phyloP scores from a whole-genome alignment of 2,888 invertebrate species.

The Drosophila yooni region DNA sequence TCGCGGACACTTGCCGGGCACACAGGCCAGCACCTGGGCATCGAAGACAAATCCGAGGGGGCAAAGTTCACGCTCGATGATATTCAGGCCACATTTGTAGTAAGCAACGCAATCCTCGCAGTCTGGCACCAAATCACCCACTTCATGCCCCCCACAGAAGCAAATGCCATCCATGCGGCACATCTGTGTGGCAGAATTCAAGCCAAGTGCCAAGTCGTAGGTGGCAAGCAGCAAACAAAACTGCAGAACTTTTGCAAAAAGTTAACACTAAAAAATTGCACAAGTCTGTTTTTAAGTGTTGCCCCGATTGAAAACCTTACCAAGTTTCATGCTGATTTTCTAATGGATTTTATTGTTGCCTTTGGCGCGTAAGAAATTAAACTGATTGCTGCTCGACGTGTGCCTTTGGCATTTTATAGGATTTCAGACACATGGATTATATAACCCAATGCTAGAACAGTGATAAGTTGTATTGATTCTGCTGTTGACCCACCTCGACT shows the following conservation, averaged over 20 bases:
- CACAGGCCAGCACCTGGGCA: slow-evolving; percentile 25
- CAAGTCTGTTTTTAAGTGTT: neutral
- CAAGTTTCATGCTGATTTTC: slow-evolving; percentile 52
- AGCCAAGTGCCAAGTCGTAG: neutral
- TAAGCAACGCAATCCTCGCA: slow-evolving; percentile 63
- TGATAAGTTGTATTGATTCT: slow-evolving; percentile 42
- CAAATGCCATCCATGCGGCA: slow-evolving; percentile 40
- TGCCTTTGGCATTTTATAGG: slow-evolving; percentile 39
- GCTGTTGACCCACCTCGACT: slow-evolving; percentile 56
- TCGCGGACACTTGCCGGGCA: slow-evolving; percentile 58
- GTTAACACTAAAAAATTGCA: neutral
- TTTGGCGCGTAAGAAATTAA: slow-evolving; percentile 11
- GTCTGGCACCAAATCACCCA: slow-evolving; percentile 49
- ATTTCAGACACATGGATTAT: slow-evolving; percentile 15
- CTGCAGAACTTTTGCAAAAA: slow-evolving; percentile 23
- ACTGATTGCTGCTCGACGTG: slow-evolving; percentile 21
- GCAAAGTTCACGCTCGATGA: slow-evolving; percentile 27
- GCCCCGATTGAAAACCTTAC: slow-evolving; percentile 39
- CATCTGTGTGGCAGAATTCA: neutral
- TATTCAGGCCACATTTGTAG: slow-evolving; percentile 38
- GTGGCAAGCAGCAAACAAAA: slow-evolving; percentile 20
- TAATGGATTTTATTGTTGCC: neutral
- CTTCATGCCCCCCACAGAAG: slow-evolving; percentile 40
- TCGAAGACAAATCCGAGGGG: slow-evolving; percentile 33
- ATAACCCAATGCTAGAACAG: slow-evolving; percentile 2